These are phyloP conservation scores for Amiota minor DNA, from an alignment of 2,888 invertebrate species.

Conservation along the genomic window DNA sequence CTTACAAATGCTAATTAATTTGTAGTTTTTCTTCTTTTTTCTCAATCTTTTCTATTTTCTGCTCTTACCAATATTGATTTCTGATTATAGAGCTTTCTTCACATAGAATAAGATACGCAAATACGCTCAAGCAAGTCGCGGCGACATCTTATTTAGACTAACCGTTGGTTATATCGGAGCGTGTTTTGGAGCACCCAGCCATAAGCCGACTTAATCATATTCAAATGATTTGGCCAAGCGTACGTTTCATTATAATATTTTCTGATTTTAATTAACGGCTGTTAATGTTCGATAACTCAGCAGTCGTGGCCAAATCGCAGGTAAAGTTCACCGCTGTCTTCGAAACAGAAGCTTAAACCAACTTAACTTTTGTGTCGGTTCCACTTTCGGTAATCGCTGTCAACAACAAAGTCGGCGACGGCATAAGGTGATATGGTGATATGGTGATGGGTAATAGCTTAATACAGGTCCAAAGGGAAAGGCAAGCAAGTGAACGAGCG, in stretches of 20 bases:
- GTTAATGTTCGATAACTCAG: slow-evolving; percentile 39
- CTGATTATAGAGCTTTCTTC: slow-evolving; percentile 61
- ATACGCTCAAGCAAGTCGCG: slow-evolving; percentile 50
- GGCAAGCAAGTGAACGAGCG: neutral
- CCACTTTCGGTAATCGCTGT: slow-evolving; percentile 54
- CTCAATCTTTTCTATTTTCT: slow-evolving; percentile 50
- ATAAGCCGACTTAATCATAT: slow-evolving; percentile 51
- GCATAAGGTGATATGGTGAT: neutral
- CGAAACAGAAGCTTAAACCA: slow-evolving; percentile 57
- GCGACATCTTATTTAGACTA: slow-evolving; percentile 59
- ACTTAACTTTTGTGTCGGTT: slow-evolving; percentile 53
- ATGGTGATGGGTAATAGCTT: no score
- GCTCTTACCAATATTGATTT: slow-evolving; percentile 53
- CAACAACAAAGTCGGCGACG: slow-evolving; percentile 13
- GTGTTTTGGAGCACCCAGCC: slow-evolving; percentile 14
- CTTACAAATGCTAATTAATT: slow-evolving; percentile 61
- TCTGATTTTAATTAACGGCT: slow-evolving; percentile 54
- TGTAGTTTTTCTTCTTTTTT: slow-evolving; percentile 51
- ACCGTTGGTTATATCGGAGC: slow-evolving; percentile 25
- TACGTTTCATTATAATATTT: slow-evolving; percentile 56
- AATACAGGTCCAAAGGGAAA: no score
- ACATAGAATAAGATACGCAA: neutral
- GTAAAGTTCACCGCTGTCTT: slow-evolving; percentile 20
- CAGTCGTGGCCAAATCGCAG: slow-evolving; percentile 8
- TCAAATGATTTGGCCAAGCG: slow-evolving; percentile 49